Percentiles rank a stretch among this genome's conserved stretches.
These are phyloP conservation scores for Hylyphantes graminicola DNA, from an alignment of 1,140 invertebrate species.

Conservation along the genomic window DNA sequence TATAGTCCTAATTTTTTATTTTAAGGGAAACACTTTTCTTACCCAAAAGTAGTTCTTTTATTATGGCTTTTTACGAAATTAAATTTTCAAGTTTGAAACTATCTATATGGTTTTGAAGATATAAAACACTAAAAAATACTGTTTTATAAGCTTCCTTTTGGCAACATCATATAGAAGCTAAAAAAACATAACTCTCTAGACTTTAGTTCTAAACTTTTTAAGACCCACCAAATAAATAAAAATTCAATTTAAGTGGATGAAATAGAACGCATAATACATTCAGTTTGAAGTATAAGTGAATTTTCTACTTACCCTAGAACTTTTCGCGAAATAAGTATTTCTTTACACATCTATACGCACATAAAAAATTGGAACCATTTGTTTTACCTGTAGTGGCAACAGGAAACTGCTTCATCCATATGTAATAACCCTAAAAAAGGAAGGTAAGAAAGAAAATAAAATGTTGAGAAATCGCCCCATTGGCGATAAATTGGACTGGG, in stretches of 20 bases:
- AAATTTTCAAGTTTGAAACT: no score
- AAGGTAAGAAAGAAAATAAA: conserved; percentile 31
- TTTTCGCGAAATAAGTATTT: conserved; percentile 45
- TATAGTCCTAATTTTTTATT: no score
- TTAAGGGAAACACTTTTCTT: no score
- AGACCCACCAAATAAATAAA: conserved; percentile 30
- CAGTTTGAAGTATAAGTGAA: conserved; percentile 38
- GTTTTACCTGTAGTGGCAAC: conserved; percentile 52
- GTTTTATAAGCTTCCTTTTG: no score
- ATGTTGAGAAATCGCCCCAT: conserved; percentile 43
- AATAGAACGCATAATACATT: conserved; percentile 46
- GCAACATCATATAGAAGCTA: no score
- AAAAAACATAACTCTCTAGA: no score
- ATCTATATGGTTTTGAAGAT: no score
- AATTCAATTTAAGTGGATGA: conserved; percentile 31
- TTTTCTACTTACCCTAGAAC: conserved; percentile 34
- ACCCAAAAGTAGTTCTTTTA: no score
- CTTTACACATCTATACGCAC: conserved; percentile 28
- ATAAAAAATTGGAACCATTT: conserved; percentile 33
- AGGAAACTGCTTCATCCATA: conserved; percentile 52
- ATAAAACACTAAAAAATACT: no score
- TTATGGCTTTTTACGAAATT: no score
- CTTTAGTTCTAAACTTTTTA: neutral
- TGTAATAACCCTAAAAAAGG: conserved; percentile 45
- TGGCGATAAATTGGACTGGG: conserved; percentile 55